Evolutionary conservation across 1,140 invertebrate species (phyloP).

Genomic region (Ladona fulva): DNA sequence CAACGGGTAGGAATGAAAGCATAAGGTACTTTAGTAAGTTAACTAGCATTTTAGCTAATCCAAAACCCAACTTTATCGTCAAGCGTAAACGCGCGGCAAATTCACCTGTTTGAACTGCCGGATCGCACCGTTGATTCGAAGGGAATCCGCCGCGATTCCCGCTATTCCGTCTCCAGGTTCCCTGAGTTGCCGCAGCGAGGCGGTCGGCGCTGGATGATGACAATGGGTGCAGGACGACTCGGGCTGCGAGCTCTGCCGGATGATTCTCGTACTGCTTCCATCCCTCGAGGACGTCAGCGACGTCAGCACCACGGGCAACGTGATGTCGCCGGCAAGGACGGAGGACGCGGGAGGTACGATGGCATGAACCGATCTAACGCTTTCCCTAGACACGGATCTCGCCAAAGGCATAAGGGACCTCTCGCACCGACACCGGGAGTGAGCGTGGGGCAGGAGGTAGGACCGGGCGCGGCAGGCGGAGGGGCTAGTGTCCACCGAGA

Average conservation of each 20-base stretch:
- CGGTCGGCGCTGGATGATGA: slow-evolving; percentile 38
- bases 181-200: slow-evolving; percentile 71
- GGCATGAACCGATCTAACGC: slow-evolving; percentile 49
- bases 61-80: too few species aligned
- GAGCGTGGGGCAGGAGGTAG: slow-evolving; percentile 33
- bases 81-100: neutral
- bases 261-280: slow-evolving; percentile 55
- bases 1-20: too few species aligned
- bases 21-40: too few species aligned
- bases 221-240: slow-evolving; percentile 53
- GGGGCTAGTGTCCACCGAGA: neutral
- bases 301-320: slow-evolving; percentile 57
- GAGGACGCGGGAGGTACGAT: slow-evolving; percentile 34
- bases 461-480: slow-evolving; percentile 22
- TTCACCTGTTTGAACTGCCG: slow-evolving; percentile 91
- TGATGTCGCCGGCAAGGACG: slow-evolving; percentile 10
- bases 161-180: slow-evolving; percentile 79
- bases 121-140: slow-evolving; percentile 93
- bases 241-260: slow-evolving; percentile 83
- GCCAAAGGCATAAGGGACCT: slow-evolving; percentile 67
- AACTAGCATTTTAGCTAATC: too few species aligned
- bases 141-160: slow-evolving; percentile 94
- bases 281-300: slow-evolving; percentile 41
- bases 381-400: slow-evolving; percentile 63
- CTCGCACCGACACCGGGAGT: slow-evolving; percentile 49